A percentile compares a stretch with the other conserved stretches of the same genome.
These are phyloP conservation scores for Takifugu rubripes DNA, from an alignment of 2,797 vertebrate species.

Conservation along the genomic window DNA sequence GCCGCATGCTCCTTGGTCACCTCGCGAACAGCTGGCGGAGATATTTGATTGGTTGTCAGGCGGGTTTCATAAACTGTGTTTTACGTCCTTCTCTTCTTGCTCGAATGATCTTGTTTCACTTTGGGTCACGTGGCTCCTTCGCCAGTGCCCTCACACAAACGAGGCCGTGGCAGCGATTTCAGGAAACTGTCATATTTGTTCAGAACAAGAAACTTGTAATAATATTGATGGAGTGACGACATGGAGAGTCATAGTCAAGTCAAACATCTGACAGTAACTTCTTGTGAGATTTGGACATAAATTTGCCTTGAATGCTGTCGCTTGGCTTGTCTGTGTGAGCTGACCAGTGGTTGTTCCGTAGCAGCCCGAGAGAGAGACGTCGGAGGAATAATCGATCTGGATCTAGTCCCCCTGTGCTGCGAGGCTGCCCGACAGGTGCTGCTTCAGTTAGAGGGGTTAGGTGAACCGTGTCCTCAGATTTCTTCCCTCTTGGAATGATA, in stretches of 20 bases:
- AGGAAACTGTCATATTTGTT: slow-evolving; percentile 16
- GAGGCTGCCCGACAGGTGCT: slow-evolving; percentile 68
- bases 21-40: slow-evolving; percentile 68
- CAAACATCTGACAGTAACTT: background rate
- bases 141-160: slow-evolving; percentile 14
- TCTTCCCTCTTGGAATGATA: slow-evolving; percentile 66
- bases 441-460: slow-evolving; percentile 61
- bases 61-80: slow-evolving; percentile 37
- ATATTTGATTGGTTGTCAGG: slow-evolving; percentile 62
- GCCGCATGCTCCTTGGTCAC: slow-evolving; percentile 53
- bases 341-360: slow-evolving; percentile 31
- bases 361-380: slow-evolving; percentile 41
- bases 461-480: slow-evolving; percentile 68
- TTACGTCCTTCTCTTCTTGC: slow-evolving; percentile 58
- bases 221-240: background rate
- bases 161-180: slow-evolving; percentile 12
- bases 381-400: slow-evolving; percentile 49
- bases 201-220: background rate
- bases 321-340: slow-evolving; percentile 22
- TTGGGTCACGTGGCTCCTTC: slow-evolving; percentile 33
- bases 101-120: slow-evolving; percentile 58
- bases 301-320: slow-evolving; percentile 19
- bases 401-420: slow-evolving; percentile 20
- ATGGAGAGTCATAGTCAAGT: background rate
- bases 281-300: slow-evolving; percentile 1